These are phyloP conservation scores for Lepidothrix coronata DNA, from an alignment of 2,113 vertebrate genomes.

Conservation along the genomic window DNA sequence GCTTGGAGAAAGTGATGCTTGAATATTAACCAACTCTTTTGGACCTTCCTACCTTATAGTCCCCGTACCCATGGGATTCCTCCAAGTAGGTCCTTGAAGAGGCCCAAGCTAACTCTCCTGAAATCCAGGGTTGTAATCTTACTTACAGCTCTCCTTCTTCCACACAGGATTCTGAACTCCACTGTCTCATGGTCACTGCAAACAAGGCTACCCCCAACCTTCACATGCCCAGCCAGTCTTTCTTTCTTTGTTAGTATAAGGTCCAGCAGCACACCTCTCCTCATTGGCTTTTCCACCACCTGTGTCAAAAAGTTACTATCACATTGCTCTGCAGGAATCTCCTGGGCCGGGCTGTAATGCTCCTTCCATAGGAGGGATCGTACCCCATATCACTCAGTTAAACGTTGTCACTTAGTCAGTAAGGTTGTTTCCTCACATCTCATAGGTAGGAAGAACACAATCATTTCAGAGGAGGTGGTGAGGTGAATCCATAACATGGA, in stretches of 20 bases:
- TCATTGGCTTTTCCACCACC: background rate
- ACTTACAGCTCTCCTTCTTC: background rate
- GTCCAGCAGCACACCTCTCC: background rate
- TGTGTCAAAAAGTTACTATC: no score
- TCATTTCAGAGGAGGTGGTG: background rate
- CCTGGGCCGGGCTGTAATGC: rapidly evolving
- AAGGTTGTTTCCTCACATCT: background rate
- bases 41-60: background rate
- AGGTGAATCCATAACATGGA: background rate
- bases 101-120: background rate
- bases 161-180: background rate
- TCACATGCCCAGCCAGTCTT: background rate
- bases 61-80: background rate
- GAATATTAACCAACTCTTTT: background rate
- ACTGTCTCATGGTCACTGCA: background rate
- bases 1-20: background rate
- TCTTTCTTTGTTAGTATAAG: background rate
- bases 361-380: rapidly evolving
- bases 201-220: background rate
- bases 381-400: background rate
- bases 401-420: background rate
- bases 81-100: background rate
- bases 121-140: background rate
- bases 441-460: rapidly evolving
- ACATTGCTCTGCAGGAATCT: background rate